These are phyloP conservation scores for Sebastes umbrosus DNA, from an alignment of 2,797 vertebrate species.

Conservation along the genomic window DNA sequence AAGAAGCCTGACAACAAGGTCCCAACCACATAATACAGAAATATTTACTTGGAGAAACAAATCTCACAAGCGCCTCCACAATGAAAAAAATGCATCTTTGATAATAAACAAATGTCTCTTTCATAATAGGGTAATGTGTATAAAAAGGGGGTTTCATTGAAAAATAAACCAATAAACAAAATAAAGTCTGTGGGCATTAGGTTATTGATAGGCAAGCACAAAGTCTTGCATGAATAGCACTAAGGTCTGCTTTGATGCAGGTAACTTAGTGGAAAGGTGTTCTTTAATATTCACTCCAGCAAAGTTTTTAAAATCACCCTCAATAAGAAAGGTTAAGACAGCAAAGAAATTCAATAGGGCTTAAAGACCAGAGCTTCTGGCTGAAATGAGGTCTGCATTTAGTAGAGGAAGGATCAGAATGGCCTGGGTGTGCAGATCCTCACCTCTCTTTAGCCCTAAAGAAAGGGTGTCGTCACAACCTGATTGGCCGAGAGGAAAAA, in stretches of 20 bases:
- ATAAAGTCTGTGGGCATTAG: background rate
- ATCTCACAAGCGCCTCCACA: too few relatives aligned
- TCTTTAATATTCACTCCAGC: background rate
- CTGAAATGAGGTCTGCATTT: too few relatives aligned
- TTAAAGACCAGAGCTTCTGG: background rate
- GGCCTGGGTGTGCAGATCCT: too few relatives aligned
- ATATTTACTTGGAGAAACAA: too few relatives aligned
- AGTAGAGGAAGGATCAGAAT: too few relatives aligned
- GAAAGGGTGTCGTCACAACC: too few relatives aligned
- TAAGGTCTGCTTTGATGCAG: background rate
- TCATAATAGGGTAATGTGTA: background rate
- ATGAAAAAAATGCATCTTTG: background rate
- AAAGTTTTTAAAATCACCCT: background rate
- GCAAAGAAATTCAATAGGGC: background rate
- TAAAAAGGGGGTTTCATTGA: background rate
- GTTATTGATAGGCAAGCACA: too few relatives aligned
- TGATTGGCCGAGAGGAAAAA: too few relatives aligned
- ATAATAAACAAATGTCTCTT: background rate
- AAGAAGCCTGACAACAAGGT: too few relatives aligned
- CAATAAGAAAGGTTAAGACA: background rate
- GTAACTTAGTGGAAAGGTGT: background rate
- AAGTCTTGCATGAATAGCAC: background rate
- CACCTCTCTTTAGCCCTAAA: too few relatives aligned
- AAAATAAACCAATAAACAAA: background rate
- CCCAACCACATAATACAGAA: background rate